Evolutionary conservation across 2,113 vertebrate species (phyloP), one percentile per base, ranked within the genome.

Genomic region (Pangasianodon hypophthalmus): DNA sequence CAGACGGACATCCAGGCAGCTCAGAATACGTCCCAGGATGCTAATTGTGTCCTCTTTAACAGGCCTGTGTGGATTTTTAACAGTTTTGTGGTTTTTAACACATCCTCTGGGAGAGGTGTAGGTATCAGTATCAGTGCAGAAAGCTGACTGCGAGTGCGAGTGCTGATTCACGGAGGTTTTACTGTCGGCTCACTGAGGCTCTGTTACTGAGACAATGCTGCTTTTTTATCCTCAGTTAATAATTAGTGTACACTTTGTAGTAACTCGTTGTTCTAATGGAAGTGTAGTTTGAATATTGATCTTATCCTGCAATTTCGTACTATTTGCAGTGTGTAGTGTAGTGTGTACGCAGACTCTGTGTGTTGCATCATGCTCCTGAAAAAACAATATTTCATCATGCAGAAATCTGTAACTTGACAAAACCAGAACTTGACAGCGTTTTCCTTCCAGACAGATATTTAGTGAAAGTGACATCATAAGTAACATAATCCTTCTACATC

Each of bases 11-110:
- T 56, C 54, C 54, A 2, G 32, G 52, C 4, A 0, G 32, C 56
- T 84, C 19, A 7, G 21, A 84, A 84, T 32, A 41, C 4, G 32
- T 60, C 56, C 26, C 56, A 26, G 54, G 82, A 84, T 60, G 82
- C 56, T 60, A 19, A 54, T 56, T 56, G 0, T 81, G 14, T 54
- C 50, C n/a, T 54, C 48, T 19, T 54, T 54, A 60, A 60, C 56
- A 84, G 54, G 37, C 21, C 19, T 44, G 56, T 44, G 21, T 58
- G 32, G n/a, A 41, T 54, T 11, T 24, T 37, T 58, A 60, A 11
- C 56, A 44, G 82, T 60, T 60, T 60, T 11, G 9, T 84, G 32
- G 81, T 83, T 83, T 82, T 10, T 37, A 83, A 58, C 52, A 83
- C 7, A 11, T 83, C 52, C 52, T 37, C 81, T 56, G 52, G 52